Percentiles rank a stretch among this genome's conserved stretches.
Conservation (phyloP, 2,113 vertebrate genomes). For the Serilophus lunatus region DNA sequence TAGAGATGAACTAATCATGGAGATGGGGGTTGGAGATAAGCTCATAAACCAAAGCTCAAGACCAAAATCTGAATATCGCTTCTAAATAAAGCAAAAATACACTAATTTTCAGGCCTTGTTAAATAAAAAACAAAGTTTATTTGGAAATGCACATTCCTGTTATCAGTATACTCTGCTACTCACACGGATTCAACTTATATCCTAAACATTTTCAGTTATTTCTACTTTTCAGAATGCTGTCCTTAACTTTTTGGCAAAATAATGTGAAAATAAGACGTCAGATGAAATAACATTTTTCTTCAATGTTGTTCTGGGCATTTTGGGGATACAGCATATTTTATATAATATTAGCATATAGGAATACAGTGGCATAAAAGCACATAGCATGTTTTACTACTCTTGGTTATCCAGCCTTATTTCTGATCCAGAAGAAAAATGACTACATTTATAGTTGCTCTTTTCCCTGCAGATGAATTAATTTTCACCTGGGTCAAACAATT, state of each 20-base stretch:
- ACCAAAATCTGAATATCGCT: background rate
- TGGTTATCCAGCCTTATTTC: background rate
- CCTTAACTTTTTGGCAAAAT: background rate
- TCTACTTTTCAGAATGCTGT: background rate
- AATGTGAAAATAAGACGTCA: background rate
- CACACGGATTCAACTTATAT: background rate
- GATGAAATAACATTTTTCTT: background rate
- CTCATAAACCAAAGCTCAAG: background rate
- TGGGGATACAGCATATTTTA: rapidly evolving
- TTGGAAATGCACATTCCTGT: background rate
- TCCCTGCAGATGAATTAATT: background rate
- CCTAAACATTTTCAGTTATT: background rate
- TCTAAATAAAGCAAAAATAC: background rate
- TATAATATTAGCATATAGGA: background rate
- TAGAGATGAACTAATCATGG: background rate
- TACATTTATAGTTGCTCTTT: background rate
- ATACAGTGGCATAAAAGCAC: background rate
- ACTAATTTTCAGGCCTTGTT: background rate
- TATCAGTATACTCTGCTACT: background rate
- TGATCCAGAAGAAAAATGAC: background rate
- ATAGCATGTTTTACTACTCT: background rate
- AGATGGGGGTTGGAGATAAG: rapidly evolving
- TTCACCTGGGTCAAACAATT: background rate
- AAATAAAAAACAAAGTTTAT: background rate
- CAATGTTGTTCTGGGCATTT: background rate